A percentile compares a stretch with the other conserved stretches of the same genome.
Evolutionary conservation across 2,113 vertebrate genomes (phyloP).

Genomic region (Limnothrissa miodon): DNA sequence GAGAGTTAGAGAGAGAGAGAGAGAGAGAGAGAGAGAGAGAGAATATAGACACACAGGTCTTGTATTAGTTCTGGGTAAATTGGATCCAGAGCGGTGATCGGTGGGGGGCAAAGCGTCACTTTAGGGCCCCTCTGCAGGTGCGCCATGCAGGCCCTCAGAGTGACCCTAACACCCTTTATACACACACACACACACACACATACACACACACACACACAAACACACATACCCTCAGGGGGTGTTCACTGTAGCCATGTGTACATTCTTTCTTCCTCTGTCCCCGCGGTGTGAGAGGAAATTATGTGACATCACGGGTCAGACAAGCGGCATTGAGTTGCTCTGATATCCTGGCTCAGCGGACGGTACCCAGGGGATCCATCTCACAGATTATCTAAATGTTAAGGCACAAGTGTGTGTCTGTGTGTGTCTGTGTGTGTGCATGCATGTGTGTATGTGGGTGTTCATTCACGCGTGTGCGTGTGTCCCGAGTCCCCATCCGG

Average conservation of each 20-base stretch:
- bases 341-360: not conserved
- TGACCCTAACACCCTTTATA: slow-evolving; percentile 54
- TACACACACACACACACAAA: not conserved
- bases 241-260: not conserved
- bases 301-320: slow-evolving; percentile 12
- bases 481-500: not conserved
- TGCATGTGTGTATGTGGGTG: not conserved
- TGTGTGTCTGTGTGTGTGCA: not conserved
- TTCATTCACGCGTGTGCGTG: not conserved
- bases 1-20: slow-evolving; percentile 31
- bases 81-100: slow-evolving; percentile 66
- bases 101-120: slow-evolving; percentile 59
- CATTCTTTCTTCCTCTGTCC: slow-evolving; percentile 1
- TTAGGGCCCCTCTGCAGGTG: slow-evolving; percentile 69
- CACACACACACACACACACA: slow-evolving; percentile 19
- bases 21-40: slow-evolving; percentile 44
- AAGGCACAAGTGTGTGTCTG: not conserved
- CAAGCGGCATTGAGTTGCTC: not conserved
- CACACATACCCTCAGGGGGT: no score
- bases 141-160: slow-evolving; percentile 50
- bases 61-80: slow-evolving; percentile 55
- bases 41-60: not conserved
- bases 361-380: not conserved
- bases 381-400: not conserved
- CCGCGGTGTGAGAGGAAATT: not conserved